phyloP scores from a whole-genome alignment of 2,888 invertebrate genomes.

The Leptinotarsa juncta region DNA sequence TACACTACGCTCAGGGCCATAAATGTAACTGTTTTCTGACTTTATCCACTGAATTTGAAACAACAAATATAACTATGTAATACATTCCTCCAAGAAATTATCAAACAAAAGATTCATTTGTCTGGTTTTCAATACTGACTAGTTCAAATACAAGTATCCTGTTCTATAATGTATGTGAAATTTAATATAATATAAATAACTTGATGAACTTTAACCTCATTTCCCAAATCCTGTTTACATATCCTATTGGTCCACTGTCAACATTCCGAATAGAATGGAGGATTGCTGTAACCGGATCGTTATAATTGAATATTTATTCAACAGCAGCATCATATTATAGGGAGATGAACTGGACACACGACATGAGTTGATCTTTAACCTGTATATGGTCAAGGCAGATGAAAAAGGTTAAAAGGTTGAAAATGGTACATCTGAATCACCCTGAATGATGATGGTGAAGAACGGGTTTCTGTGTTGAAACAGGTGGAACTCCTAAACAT shows the following conservation, averaged over 20 bases:
- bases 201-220: conserved; percentile 33
- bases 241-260: conserved; percentile 43
- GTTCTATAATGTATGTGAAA: background rate
- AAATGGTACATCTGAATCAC: too few relatives aligned
- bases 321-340: conserved; percentile 28
- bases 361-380: conserved; percentile 38
- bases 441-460: background rate
- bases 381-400: conserved; percentile 14
- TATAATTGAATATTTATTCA: conserved; percentile 30
- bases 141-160: background rate
- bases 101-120: too few relatives aligned
- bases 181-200: background rate
- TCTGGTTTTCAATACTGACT: too few relatives aligned
- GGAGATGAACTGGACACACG: conserved; percentile 41
- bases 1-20: too few relatives aligned
- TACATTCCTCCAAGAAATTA: too few relatives aligned
- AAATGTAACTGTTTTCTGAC: too few relatives aligned
- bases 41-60: too few relatives aligned
- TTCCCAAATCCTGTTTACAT: conserved; percentile 36
- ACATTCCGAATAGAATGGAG: conserved; percentile 31
- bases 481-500: background rate
- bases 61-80: too few relatives aligned
- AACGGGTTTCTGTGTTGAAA: background rate
- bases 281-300: conserved; percentile 35
- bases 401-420: background rate